phyloP scores from a whole-genome alignment of 2,113 vertebrate genomes.

The Forbesichthys agassizii region DNA sequence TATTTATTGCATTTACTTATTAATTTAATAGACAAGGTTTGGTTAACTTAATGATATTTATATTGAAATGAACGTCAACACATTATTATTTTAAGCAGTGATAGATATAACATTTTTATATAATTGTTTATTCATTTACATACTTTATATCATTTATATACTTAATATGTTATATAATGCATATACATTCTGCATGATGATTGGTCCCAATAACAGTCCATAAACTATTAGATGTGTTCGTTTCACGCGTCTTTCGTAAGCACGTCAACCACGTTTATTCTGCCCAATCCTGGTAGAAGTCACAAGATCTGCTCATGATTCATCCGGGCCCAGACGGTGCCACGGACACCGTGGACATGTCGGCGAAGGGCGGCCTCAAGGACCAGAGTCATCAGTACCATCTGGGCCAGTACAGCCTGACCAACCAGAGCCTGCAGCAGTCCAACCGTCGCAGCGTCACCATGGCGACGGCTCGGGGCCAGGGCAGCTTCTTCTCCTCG shows the following conservation, averaged over 20 bases:
- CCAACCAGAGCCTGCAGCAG: constrained; percentile 19
- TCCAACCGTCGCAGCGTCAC: constrained; percentile 16
- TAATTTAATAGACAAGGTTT: no score
- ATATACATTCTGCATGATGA: neutral
- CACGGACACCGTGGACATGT: constrained; percentile 18
- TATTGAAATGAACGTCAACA: no score
- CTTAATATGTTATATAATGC: neutral
- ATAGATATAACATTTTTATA: neutral
- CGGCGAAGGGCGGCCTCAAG: neutral
- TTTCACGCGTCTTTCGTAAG: no score
- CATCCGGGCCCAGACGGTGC: neutral
- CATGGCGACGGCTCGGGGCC: neutral
- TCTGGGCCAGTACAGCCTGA: neutral
- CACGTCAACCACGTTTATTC: neutral
- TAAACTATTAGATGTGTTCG: no score
- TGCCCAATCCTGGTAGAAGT: constrained; percentile 31
- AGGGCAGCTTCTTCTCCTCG: constrained; percentile 4
- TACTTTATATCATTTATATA: no score
- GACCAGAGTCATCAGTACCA: neutral
- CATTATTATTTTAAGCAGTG: neutral
- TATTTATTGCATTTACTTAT: no score
- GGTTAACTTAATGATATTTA: no score
- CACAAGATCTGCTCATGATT: constrained; percentile 10
- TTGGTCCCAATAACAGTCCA: no score
- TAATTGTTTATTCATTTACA: no score